A percentile compares a stretch with the other conserved stretches of the same genome.
These are phyloP conservation scores for Magallana gigas DNA, from an alignment of 1,140 invertebrate species.

Conservation along the genomic window DNA sequence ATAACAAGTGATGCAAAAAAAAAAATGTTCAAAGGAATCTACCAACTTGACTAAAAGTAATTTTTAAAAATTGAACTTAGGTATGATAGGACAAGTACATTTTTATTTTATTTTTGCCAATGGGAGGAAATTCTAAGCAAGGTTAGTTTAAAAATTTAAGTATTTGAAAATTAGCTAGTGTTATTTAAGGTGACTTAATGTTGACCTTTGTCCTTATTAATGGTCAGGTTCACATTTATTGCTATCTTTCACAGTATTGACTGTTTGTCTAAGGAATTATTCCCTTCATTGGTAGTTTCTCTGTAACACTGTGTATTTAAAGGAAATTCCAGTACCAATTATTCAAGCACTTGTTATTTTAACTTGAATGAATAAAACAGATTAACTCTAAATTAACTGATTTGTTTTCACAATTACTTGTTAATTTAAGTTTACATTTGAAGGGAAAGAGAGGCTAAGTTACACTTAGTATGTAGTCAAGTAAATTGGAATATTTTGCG, in stretches of 20 bases:
- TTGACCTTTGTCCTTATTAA: too few species aligned
- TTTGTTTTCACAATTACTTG: constrained; percentile 9
- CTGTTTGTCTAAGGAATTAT: not conserved
- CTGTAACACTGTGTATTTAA: not conserved
- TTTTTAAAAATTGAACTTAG: too few species aligned
- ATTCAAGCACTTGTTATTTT: not conserved
- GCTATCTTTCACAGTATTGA: constrained; percentile 3
- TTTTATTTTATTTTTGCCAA: too few species aligned
- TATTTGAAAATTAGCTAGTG: not conserved
- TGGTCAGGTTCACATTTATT: not conserved
- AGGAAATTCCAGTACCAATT: not conserved
- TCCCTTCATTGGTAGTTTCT: not conserved
- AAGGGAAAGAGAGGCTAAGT: not conserved
- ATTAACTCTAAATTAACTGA: constrained; percentile 29
- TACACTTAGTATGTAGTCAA: not conserved
- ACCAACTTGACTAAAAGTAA: too few species aligned
- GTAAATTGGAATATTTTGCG: not conserved
- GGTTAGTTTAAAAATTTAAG: too few species aligned
- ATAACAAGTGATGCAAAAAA: too few species aligned
- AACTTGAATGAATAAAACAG: constrained; percentile 10
- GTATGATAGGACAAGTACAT: too few species aligned
- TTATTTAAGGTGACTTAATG: too few species aligned
- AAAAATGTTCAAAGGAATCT: too few species aligned
- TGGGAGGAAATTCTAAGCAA: too few species aligned
- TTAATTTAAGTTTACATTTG: not conserved